Conservation (phyloP, 2,113 vertebrate genomes). For the Neopipo cinnamomea region DNA sequence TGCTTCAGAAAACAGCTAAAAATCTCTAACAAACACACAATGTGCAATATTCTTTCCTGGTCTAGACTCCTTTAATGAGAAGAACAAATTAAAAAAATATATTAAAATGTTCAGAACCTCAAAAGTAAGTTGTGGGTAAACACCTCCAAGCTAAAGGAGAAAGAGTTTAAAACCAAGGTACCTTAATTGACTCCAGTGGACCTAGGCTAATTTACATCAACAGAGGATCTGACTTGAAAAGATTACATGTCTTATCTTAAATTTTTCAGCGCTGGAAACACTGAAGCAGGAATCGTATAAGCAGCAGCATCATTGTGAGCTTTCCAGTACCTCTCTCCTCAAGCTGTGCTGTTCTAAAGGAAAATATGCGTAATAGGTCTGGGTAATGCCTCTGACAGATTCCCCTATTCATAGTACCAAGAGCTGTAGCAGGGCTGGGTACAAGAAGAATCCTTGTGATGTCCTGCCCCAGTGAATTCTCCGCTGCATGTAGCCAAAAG, state of each 20-base stretch:
- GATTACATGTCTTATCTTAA: not conserved
- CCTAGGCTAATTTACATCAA: not conserved
- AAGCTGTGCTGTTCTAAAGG: not conserved
- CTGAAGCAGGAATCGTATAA: not conserved
- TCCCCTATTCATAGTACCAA: not conserved
- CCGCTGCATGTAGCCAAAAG: not conserved
- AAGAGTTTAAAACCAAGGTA: not conserved
- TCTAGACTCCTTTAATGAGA: not conserved
- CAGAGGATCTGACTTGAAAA: not conserved
- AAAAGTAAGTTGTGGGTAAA: not conserved
- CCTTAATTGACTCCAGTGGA: not conserved
- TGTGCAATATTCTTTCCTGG: not conserved
- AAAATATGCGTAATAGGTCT: not conserved
- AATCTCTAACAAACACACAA: not conserved
- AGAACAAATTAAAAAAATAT: not conserved
- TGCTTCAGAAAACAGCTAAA: not conserved
- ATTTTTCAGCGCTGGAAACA: not conserved
- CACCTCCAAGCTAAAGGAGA: not conserved
- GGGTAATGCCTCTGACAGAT: slow-evolving; percentile 25
- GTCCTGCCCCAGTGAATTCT: not conserved
- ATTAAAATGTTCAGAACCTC: not conserved
- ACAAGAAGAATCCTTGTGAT: not conserved
- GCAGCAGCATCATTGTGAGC: not conserved
- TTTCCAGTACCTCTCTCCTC: not conserved
- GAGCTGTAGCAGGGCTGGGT: not conserved